phyloP scores from a whole-genome alignment of 2,113 vertebrate genomes.

The Odocoileus hemionus region DNA sequence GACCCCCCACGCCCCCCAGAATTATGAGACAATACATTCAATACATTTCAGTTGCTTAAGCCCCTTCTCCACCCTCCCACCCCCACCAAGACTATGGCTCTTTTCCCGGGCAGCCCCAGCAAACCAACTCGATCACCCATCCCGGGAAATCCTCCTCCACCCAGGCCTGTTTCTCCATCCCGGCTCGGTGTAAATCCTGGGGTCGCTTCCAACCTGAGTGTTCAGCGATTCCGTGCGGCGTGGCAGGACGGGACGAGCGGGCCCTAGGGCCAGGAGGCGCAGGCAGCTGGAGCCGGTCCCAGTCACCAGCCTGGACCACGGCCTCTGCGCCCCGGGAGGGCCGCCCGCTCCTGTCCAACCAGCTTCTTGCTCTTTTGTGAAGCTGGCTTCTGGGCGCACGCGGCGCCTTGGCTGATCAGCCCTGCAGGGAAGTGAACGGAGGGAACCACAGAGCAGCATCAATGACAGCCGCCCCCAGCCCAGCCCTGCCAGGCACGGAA shows the following conservation, averaged over 20 bases:
- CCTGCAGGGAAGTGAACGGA: background rate
- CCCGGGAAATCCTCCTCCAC: background rate
- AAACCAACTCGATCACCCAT: accelerated
- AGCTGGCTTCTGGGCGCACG: background rate
- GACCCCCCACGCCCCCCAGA: background rate
- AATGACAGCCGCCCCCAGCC: background rate
- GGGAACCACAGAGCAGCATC: background rate
- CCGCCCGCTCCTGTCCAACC: background rate
- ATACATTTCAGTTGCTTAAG: accelerated
- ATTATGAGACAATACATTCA: background rate
- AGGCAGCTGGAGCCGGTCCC: background rate
- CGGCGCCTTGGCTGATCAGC: background rate
- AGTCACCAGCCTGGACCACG: background rate
- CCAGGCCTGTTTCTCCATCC: background rate
- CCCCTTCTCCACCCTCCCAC: background rate
- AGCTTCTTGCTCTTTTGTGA: background rate
- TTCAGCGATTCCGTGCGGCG: background rate
- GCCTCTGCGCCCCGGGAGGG: background rate
- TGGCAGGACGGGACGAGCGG: accelerated
- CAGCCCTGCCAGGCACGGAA: background rate
- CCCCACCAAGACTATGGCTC: background rate
- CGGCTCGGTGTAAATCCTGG: background rate
- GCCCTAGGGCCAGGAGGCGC: accelerated
- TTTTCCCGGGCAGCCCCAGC: accelerated
- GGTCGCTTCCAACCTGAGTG: background rate